Percentiles rank a stretch among this genome's conserved stretches.
phyloP scores from a whole-genome alignment of 2,888 invertebrate species.

The Dendrolimus pini region DNA sequence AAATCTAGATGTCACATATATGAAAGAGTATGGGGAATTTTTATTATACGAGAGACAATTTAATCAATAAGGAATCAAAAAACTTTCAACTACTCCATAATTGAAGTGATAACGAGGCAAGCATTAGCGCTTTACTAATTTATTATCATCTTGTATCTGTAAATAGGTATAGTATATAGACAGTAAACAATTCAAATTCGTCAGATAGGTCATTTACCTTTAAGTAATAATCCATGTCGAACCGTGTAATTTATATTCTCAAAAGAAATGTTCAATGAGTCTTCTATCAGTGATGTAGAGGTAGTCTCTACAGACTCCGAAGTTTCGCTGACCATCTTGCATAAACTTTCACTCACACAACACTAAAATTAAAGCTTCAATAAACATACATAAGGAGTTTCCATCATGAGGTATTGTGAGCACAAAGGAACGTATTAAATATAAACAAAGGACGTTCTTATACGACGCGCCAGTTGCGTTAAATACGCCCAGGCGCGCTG shows the following conservation, averaged over 20 bases:
- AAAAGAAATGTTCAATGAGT: constrained; percentile 80
- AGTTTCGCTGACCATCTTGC: constrained; percentile 52
- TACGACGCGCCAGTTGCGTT: constrained; percentile 19
- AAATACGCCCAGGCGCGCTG: constrained; percentile 30
- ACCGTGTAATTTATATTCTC: constrained; percentile 80
- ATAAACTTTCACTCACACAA: constrained; percentile 34
- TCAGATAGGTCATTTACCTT: constrained; percentile 58
- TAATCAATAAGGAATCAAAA: too few relatives aligned
- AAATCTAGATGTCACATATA: too few relatives aligned
- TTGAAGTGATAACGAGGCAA: too few relatives aligned
- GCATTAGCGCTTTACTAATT: too few relatives aligned
- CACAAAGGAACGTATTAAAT: constrained; percentile 47
- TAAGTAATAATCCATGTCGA: constrained; percentile 71
- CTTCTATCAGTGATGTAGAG: constrained; percentile 55
- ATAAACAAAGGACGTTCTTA: constrained; percentile 48
- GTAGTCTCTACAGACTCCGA: constrained; percentile 57
- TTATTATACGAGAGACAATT: too few relatives aligned
- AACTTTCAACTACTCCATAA: too few relatives aligned
- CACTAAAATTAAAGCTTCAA: constrained; percentile 27
- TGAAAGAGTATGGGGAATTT: too few relatives aligned
- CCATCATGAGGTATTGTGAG: constrained; percentile 37
- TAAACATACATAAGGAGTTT: constrained; percentile 19
- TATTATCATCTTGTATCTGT: neutral
- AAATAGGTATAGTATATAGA: neutral
- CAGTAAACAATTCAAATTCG: constrained; percentile 1